Evolutionary conservation across 2,797 vertebrate genomes (phyloP).

Genomic region (Sebastes matsubarae): DNA sequence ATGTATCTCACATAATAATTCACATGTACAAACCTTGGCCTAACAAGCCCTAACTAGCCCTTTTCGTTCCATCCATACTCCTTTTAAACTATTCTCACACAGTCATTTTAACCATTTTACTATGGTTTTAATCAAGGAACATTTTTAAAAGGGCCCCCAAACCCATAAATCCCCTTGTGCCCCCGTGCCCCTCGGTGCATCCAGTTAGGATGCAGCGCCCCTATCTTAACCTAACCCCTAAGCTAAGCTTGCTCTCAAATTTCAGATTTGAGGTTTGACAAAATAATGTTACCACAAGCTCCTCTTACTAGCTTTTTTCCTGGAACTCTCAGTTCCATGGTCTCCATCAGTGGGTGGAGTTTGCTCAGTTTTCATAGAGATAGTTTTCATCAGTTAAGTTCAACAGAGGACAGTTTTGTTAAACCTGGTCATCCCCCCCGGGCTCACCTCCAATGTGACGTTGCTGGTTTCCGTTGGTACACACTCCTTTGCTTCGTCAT

Average conservation of each 20-base stretch:
- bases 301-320: neutral
- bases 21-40: neutral
- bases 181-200: too few relatives aligned
- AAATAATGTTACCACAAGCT: neutral
- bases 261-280: neutral
- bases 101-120: too few relatives aligned
- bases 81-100: too few relatives aligned
- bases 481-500: slow-evolving; percentile 91
- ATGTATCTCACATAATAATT: neutral
- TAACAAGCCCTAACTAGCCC: neutral
- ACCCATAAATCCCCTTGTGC: too few relatives aligned
- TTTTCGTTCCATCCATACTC: too few relatives aligned
- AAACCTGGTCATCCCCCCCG: neutral
- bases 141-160: too few relatives aligned
- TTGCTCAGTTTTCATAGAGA: neutral
- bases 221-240: neutral
- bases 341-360: neutral
- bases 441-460: slow-evolving; percentile 90
- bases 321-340: neutral
- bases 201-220: too few relatives aligned
- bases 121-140: too few relatives aligned
- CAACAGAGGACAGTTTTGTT: neutral
- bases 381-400: neutral
- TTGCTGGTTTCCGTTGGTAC: slow-evolving; percentile 87
- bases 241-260: neutral